Conservation (phyloP, 2,888 invertebrate species). For the Drosophila borealis region DNA sequence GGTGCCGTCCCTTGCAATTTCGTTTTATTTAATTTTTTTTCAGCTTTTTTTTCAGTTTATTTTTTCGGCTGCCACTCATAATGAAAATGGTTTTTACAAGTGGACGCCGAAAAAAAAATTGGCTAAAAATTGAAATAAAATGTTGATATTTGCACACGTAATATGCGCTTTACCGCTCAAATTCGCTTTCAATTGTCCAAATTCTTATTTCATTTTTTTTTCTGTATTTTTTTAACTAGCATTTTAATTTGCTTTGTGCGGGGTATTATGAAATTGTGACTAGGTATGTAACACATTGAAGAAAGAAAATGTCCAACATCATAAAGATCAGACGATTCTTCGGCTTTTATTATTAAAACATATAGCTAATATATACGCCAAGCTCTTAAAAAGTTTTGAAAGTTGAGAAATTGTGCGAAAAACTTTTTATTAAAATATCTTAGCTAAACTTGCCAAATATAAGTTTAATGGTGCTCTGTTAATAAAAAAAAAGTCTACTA, state of each 20-base stretch:
- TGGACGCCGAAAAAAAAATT: slow-evolving; percentile 57
- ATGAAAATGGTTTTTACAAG: slow-evolving; percentile 78
- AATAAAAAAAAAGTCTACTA: too few relatives aligned
- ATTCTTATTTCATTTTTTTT: slow-evolving; percentile 50
- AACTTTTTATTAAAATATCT: too few relatives aligned
- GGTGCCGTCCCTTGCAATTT: slow-evolving; percentile 55
- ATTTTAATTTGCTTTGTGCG: background rate
- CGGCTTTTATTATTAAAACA: too few relatives aligned
- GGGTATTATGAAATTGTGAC: background rate
- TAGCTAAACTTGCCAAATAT: too few relatives aligned
- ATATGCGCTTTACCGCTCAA: slow-evolving; percentile 81
- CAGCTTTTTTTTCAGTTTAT: slow-evolving; percentile 24
- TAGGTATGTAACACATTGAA: background rate
- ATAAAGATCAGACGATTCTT: too few relatives aligned
- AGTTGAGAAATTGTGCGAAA: too few relatives aligned
- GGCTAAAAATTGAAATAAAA: slow-evolving; percentile 72
- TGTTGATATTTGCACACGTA: slow-evolving; percentile 77
- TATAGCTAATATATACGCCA: too few relatives aligned
- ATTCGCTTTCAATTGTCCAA: slow-evolving; percentile 80
- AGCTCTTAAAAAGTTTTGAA: too few relatives aligned
- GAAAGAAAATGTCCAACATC: background rate
- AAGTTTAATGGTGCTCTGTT: too few relatives aligned
- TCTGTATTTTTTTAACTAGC: slow-evolving; percentile 3
- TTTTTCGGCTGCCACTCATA: slow-evolving; percentile 65
- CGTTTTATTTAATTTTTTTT: slow-evolving; percentile 23